Base-by-base conservation (phyloP, 2,113 vertebrate species). In the Halcyon senegalensis region DNA sequence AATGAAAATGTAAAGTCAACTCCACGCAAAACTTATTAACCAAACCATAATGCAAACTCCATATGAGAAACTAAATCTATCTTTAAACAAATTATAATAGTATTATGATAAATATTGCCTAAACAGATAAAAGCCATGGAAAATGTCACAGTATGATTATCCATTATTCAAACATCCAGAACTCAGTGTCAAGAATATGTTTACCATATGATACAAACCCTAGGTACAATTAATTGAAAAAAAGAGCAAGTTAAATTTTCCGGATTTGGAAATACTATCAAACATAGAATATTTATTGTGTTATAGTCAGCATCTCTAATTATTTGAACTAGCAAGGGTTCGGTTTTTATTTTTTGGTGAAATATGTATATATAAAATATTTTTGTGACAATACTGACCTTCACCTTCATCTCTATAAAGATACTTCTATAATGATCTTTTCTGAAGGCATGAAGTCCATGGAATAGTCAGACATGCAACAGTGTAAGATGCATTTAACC, bases 51-150 rank as follows among this genome's bases (percentile, higher is more conserved):
- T 4, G 3, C 28, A 75, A 37, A 53, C 19, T 92, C 35, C 18
- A 50, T 67, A 74, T 0, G 19, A 91, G 87, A 27, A 77, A 77
- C 33, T 62, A 89, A 93, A 74, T 82, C 64, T 87, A 7, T 67
- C 81, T 77, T 87, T 78, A 95, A 90, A 95, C 44, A 81, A 74
- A 87, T 93, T 81, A 84, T 70, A 95, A 84, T 70, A 81, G 7
- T 19, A 70, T 75, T 75, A 70, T 20, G 37, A 87, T 81, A 95
- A 91, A 58, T 50, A 91, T 67, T 92, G 60, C 78, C 77, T 81
- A 74, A 95, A 90, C n/a, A 93, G 85, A 53, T 77, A 86, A 84
- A 33, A 89, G 30, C 30, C 23, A 69, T 1, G 18, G 39, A 93
- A 94, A 93, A 88, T 62, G 63, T 11, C 13, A 53, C 28, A 56